phyloP scores from a whole-genome alignment of 2,888 invertebrate genomes.

The Carabus problematicus region DNA sequence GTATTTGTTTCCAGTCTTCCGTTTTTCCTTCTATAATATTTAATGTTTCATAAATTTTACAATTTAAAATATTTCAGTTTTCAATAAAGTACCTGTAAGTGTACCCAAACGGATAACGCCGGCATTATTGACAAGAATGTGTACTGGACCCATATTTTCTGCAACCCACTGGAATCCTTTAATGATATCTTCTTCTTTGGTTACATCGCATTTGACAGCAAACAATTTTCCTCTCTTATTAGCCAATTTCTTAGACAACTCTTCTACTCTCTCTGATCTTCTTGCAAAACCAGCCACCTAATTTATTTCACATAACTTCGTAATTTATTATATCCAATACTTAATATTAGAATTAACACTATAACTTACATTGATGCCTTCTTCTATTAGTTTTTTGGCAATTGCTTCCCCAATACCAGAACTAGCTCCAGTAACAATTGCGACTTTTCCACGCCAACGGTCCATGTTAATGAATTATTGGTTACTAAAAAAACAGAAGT shows the following conservation, averaged over 20 bases:
- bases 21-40: constrained; percentile 44
- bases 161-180: constrained; percentile 12
- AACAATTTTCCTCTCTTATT: background rate
- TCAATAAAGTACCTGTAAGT: background rate
- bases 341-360: background rate
- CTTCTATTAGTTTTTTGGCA: background rate
- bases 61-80: background rate
- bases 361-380: constrained; percentile 3
- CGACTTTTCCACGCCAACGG: background rate
- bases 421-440: constrained; percentile 11
- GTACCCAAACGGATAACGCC: background rate
- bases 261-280: constrained; percentile 53
- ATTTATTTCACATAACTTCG: background rate
- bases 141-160: constrained; percentile 11
- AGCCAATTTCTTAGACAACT: background rate
- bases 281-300: constrained; percentile 63
- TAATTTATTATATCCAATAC: too few relatives aligned
- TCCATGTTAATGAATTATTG: background rate
- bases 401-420: constrained; percentile 10
- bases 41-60: background rate
- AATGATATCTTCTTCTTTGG: constrained; percentile 10
- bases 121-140: constrained; percentile 5
- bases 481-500: too few relatives aligned
- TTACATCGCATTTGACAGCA: constrained; percentile 17
- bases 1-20: constrained; percentile 46